Conservation (phyloP, 2,113 vertebrate species). For the Zapus hudsonius region DNA sequence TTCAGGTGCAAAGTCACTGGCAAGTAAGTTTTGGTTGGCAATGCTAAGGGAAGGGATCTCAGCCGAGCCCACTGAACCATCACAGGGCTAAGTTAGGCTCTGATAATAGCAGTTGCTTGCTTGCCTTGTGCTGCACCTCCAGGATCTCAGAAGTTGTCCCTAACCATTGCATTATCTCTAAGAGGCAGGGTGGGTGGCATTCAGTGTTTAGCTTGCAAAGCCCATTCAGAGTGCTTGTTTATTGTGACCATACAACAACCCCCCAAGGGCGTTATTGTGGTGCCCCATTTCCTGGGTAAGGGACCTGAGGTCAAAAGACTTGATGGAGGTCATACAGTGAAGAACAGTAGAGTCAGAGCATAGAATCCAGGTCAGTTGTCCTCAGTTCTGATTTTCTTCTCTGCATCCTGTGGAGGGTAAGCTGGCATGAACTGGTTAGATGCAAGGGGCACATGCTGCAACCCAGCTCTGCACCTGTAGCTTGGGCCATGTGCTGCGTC, state of each 20-base stretch:
- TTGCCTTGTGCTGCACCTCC: not conserved
- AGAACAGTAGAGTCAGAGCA: not conserved
- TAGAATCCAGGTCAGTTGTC: not conserved
- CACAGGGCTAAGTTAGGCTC: rapidly evolving
- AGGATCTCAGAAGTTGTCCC: not conserved
- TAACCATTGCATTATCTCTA: not conserved
- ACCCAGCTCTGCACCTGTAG: not conserved
- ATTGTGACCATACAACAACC: not conserved
- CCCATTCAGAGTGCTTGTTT: not conserved
- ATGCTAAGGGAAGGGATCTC: not conserved
- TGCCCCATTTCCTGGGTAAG: not conserved
- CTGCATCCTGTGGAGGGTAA: not conserved
- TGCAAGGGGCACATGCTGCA: not conserved
- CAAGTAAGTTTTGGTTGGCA: not conserved
- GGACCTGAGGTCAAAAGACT: not conserved
- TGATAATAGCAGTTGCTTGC: not conserved
- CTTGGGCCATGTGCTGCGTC: rapidly evolving
- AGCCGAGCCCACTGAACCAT: not conserved
- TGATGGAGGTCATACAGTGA: not conserved
- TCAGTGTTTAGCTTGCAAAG: not conserved
- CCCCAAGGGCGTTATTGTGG: not conserved
- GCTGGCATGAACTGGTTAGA: too few relatives aligned
- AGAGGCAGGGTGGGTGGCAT: not conserved
- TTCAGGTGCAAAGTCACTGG: not conserved
- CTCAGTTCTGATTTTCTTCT: not conserved